A percentile compares a stretch with the other conserved stretches of the same genome.
These are phyloP conservation scores for Aspidoscelis tigris DNA, from an alignment of 2,113 vertebrate genomes.

Conservation along the genomic window DNA sequence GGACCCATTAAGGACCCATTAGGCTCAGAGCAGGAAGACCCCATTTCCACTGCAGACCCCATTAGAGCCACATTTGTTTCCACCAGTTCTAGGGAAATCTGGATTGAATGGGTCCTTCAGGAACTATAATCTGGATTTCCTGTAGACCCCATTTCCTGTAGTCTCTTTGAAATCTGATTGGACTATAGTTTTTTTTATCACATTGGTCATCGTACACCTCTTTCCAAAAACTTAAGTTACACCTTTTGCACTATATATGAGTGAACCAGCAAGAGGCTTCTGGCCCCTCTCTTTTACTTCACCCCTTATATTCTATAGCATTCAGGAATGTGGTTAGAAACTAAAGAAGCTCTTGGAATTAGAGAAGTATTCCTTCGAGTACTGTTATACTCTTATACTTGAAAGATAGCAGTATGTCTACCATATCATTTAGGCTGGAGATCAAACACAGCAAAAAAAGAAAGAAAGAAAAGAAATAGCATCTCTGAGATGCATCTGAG, in stretches of 20 bases:
- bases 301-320: background rate
- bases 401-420: conserved; percentile 9
- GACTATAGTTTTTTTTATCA: background rate
- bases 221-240: background rate
- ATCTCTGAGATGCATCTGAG: no score
- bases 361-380: conserved; percentile 3
- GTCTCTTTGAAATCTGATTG: background rate
- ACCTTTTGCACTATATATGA: background rate
- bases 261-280: background rate
- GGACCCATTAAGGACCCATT: no score
- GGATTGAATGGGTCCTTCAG: no score
- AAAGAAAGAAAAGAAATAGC: no score
- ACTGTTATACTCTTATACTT: conserved; percentile 14
- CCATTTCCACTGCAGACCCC: no score
- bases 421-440: background rate
- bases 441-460: no score
- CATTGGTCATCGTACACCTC: background rate
- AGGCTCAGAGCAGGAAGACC: no score
- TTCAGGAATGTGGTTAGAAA: background rate
- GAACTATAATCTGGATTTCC: no score
- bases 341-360: background rate
- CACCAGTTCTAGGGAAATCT: no score
- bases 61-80: no score
- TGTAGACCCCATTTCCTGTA: no score
- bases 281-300: background rate